phyloP scores from a whole-genome alignment of 2,797 vertebrate species.

The Lepus townsendii region DNA sequence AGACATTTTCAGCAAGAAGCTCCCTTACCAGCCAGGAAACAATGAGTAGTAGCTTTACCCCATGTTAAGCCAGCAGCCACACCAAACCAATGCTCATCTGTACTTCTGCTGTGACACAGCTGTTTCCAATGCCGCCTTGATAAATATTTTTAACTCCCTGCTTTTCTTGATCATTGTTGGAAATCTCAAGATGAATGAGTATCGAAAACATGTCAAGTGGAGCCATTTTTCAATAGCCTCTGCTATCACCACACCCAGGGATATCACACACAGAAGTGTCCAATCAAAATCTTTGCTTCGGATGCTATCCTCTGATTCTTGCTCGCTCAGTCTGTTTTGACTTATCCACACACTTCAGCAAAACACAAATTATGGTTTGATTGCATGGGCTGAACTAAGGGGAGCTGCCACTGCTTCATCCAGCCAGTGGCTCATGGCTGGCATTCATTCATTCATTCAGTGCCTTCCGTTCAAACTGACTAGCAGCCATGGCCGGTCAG shows the following conservation, averaged over 20 bases:
- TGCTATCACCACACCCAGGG: background rate
- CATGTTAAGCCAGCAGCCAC: background rate
- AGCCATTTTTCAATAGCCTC: background rate
- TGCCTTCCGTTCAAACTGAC: background rate
- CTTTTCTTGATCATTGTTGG: background rate
- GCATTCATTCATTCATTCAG: background rate
- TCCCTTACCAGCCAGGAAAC: background rate
- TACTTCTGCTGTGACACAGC: background rate
- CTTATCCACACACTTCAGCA: background rate
- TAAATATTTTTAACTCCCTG: background rate
- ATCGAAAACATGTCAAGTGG: background rate
- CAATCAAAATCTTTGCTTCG: background rate
- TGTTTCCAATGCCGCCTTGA: background rate
- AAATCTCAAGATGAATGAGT: conserved; percentile 11
- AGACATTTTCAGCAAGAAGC: background rate
- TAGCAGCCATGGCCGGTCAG: background rate
- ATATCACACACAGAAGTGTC: background rate
- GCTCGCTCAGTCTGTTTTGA: background rate
- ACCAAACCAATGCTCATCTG: background rate
- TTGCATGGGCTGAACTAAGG: background rate
- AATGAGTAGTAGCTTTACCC: background rate
- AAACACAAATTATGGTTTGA: background rate
- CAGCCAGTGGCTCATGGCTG: background rate
- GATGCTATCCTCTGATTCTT: background rate
- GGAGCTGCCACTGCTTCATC: background rate